A percentile compares a stretch with the other conserved stretches of the same genome.
Conservation (phyloP, 2,888 invertebrate genomes). For the Oscheius sp. region DNA sequence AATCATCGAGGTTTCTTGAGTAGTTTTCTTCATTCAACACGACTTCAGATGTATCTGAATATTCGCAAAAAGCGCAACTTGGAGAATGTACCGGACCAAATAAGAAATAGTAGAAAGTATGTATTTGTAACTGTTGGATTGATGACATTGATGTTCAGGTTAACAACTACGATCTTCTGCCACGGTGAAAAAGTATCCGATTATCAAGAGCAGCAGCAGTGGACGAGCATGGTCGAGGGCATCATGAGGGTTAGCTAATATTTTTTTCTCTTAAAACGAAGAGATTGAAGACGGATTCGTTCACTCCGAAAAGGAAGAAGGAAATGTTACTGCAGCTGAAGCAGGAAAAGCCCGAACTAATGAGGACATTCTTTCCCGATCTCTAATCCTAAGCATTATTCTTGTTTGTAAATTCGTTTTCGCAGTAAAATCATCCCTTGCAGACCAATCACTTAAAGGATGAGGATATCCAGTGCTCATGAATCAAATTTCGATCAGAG, state of each 20-base stretch:
- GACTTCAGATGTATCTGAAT: conserved; percentile 16
- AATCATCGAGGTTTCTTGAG: conserved; percentile 6
- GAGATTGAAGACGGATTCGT: not conserved
- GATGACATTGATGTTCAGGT: not conserved
- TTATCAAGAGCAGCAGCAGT: not conserved
- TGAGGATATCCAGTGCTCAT: too few relatives aligned
- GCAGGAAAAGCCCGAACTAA: conserved; percentile 5
- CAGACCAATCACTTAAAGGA: too few relatives aligned
- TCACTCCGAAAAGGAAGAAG: conserved; percentile 18
- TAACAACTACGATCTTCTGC: not conserved
- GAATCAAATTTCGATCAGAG: too few relatives aligned
- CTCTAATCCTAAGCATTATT: too few relatives aligned
- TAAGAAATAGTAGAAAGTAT: conserved; percentile 1
- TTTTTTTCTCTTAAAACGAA: not conserved
- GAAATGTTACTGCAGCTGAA: not conserved
- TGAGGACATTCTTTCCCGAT: not conserved
- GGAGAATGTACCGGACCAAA: conserved; percentile 5
- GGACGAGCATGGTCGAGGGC: conserved; percentile 10
- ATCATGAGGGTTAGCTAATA: conserved; percentile 4
- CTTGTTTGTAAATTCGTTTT: too few relatives aligned
- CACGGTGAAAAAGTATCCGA: conserved; percentile 8
- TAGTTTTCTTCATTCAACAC: not conserved
- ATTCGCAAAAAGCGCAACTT: conserved; percentile 1
- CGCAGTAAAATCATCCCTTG: too few relatives aligned
- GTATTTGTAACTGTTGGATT: not conserved